Conservation (phyloP, 2,113 vertebrate genomes). For the Sterrhoptilus dennistouni region DNA sequence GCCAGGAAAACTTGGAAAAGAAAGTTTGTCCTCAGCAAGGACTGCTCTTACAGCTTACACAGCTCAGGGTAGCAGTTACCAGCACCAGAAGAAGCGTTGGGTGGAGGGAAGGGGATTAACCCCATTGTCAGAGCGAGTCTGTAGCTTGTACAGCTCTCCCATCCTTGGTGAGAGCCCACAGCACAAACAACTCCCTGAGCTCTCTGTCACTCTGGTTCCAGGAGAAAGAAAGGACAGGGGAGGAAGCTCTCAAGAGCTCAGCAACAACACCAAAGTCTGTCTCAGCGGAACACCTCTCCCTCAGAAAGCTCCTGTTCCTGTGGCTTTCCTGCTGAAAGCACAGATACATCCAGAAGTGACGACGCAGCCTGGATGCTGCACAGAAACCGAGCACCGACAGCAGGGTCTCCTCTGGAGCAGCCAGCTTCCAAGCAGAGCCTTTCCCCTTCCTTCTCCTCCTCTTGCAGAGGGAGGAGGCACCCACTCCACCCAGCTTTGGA, state of each 20-base stretch:
- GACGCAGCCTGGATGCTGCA: accelerated
- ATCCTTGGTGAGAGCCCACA: not conserved
- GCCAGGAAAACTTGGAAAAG: not conserved
- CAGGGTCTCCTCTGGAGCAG: not conserved
- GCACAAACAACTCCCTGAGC: accelerated
- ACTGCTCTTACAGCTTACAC: not conserved
- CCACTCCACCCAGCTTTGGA: not conserved
- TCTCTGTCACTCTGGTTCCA: not conserved
- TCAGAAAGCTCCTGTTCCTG: not conserved
- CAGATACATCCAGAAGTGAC: accelerated
- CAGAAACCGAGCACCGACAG: accelerated
- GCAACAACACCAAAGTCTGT: accelerated
- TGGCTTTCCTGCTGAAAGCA: not conserved
- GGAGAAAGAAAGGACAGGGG: not conserved
- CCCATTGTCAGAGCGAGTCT: not conserved
- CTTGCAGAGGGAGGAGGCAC: not conserved
- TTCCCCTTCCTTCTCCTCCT: not conserved
- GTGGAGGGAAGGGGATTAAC: not conserved
- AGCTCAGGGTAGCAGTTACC: not conserved
- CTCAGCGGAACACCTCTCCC: not conserved
- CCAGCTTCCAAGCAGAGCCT: not conserved
- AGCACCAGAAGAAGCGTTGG: not conserved
- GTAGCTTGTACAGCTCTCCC: not conserved
- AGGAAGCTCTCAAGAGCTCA: not conserved
- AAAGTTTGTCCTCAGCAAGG: not conserved